Evolutionary conservation across 2,797 vertebrate genomes (phyloP).

Genomic region (Cygnus olor): DNA sequence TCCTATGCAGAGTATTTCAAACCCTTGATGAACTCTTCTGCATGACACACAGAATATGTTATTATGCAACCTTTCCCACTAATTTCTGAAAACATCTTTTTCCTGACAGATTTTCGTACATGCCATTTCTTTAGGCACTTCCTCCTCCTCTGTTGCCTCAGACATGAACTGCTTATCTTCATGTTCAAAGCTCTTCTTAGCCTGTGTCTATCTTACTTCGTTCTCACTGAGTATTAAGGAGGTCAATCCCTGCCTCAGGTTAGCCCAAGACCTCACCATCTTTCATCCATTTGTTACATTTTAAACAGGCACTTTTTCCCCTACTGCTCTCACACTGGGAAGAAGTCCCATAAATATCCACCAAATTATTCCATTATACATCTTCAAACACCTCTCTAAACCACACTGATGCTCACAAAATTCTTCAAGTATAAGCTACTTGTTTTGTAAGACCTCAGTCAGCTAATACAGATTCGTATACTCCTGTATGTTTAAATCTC

Average conservation of each 20-base stretch:
- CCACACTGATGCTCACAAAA: neutral
- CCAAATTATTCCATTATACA: neutral
- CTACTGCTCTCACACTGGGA: neutral
- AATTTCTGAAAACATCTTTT: neutral
- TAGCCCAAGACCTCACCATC: neutral
- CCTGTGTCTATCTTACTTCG: neutral
- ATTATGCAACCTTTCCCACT: neutral
- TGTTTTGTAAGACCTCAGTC: neutral
- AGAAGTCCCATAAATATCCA: neutral
- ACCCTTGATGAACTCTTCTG: neutral
- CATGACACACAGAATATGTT: rapidly evolving
- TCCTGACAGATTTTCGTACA: neutral
- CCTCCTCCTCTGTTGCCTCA: neutral
- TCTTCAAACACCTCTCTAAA: neutral
- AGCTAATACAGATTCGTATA: neutral
- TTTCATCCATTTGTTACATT: neutral
- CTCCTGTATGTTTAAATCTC: neutral
- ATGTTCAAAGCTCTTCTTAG: neutral
- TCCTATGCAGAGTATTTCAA: neutral
- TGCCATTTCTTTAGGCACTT: neutral
- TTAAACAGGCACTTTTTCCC: neutral
- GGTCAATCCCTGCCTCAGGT: neutral
- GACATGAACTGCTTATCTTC: neutral
- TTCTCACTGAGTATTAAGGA: neutral
- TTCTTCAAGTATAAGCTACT: neutral